phyloP scores from a whole-genome alignment of 2,888 invertebrate species.

The Sinelater perroti region DNA sequence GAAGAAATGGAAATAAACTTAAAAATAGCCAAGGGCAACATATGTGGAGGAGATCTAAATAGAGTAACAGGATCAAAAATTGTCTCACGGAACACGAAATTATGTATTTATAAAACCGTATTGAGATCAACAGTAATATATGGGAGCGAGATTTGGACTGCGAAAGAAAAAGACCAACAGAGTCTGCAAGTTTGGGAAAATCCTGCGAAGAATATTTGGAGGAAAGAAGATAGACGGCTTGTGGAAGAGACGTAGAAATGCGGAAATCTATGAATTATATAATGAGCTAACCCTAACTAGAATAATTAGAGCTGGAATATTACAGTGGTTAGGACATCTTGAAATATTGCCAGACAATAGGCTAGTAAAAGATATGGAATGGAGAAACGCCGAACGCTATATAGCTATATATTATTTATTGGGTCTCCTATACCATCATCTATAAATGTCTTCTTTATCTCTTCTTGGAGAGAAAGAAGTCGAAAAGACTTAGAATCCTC shows the following conservation, averaged over 20 bases:
- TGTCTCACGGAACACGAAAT: conserved; percentile 1
- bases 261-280: conserved; percentile 9
- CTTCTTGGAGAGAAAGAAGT: too few species aligned
- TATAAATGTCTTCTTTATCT: too few species aligned
- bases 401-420: too few species aligned
- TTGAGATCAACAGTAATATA: conserved; percentile 4
- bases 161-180: conserved; percentile 3
- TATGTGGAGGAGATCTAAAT: neutral
- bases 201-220: conserved; percentile 10
- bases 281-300: neutral
- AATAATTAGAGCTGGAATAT: neutral
- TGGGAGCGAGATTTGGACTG: conserved; percentile 11
- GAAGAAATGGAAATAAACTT: conserved; percentile 16
- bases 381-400: too few species aligned
- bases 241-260: conserved; percentile 12
- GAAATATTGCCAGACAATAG: too few species aligned
- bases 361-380: too few species aligned
- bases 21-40: conserved; percentile 14
- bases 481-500: too few species aligned
- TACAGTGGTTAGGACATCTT: too few species aligned
- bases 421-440: too few species aligned
- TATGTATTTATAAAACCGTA: conserved; percentile 3
- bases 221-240: conserved; percentile 16
- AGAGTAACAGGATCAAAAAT: conserved; percentile 2
- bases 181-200: conserved; percentile 15